phyloP scores from a whole-genome alignment of 2,113 vertebrate species.

The Gymnarchus niloticus region DNA sequence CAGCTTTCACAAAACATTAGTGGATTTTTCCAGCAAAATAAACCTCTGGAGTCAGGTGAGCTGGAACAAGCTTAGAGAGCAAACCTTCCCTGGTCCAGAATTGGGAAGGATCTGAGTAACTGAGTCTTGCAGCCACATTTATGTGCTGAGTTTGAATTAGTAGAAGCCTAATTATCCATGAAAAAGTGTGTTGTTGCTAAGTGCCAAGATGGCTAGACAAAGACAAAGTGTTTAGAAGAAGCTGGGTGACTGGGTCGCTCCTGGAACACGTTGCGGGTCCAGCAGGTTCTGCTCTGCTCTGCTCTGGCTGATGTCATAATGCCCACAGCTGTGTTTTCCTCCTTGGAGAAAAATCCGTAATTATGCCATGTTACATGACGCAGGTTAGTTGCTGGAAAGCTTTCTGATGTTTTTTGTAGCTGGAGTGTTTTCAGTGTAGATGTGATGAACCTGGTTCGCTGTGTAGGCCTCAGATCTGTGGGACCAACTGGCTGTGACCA shows the following conservation, averaged over 20 bases:
- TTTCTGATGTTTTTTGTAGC: background rate
- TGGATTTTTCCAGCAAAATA: background rate
- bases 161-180: constrained; percentile 5
- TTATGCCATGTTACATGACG: background rate
- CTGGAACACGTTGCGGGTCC: background rate
- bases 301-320: background rate
- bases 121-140: background rate
- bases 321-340: background rate
- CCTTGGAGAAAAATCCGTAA: background rate
- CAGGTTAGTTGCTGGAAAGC: no score
- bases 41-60: background rate
- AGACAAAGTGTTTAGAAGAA: background rate
- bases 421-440: background rate
- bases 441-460: background rate
- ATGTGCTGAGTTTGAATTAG: background rate
- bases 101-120: background rate
- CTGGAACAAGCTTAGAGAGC: background rate
- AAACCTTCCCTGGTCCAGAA: background rate
- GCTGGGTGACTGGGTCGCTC: background rate
- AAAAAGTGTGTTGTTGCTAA: background rate
- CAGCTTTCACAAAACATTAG: background rate
- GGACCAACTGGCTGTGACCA: background rate
- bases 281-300: background rate
- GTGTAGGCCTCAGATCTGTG: background rate
- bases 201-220: background rate